phyloP scores from a whole-genome alignment of 2,113 vertebrate species.

The Phasianus colchicus region DNA sequence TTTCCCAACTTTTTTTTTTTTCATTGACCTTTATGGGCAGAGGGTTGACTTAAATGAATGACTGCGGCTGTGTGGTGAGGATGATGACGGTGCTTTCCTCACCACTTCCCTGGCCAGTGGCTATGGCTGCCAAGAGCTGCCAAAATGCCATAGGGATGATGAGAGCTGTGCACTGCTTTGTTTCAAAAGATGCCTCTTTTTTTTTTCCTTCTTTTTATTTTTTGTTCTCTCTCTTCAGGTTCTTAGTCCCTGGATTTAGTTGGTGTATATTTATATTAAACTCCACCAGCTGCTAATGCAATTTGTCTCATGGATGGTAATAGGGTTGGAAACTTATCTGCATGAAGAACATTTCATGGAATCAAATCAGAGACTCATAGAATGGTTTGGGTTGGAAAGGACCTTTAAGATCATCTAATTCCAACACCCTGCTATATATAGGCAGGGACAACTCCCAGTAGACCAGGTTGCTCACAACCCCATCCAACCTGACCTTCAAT shows the following conservation, averaged over 20 bases:
- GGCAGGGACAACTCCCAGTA: no score
- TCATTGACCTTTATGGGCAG: background rate
- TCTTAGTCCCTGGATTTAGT: background rate
- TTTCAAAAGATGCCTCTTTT: background rate
- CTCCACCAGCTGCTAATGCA: background rate
- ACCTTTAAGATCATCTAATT: no score
- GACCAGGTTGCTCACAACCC: no score
- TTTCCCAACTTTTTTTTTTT: background rate
- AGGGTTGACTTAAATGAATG: background rate
- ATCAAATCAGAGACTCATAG: no score
- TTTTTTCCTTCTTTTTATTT: accelerated
- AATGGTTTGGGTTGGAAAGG: no score
- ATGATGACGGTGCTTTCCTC: background rate
- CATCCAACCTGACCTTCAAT: no score
- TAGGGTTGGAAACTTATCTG: background rate
- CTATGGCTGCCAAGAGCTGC: background rate
- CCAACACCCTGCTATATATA: no score
- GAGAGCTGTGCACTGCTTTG: background rate
- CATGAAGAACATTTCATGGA: background rate
- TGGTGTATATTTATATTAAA: background rate
- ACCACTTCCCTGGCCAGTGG: background rate
- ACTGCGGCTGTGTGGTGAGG: background rate
- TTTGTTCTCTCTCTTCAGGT: background rate
- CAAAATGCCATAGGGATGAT: background rate
- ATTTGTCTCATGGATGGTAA: background rate